Base-by-base conservation (phyloP, 2,888 invertebrate genomes). In the Sphinx pinastri region DNA sequence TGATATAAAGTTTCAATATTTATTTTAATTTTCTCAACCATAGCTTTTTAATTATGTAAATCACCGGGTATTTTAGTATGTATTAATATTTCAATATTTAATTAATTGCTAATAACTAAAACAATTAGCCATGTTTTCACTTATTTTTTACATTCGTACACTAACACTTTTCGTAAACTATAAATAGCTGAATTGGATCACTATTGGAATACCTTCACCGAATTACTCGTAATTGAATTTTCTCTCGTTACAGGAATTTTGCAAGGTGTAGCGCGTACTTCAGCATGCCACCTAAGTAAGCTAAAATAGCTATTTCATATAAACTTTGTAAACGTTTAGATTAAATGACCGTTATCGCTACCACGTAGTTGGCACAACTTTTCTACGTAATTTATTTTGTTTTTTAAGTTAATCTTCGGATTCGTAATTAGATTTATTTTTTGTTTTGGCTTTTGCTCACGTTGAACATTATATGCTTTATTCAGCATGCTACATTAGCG, bases 251-350 rank as follows among this genome's bases (percentile, higher is more conserved):
- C 93, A 93, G 93, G 93, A 85, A 85, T 87, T 86, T 88, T 81
- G 87, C 85, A 86, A 87, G 85, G 90, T 88, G 86, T 92, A 88
- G 85, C 70, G 84, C 85, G 87, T 82, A 77, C 88, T 78, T 81
- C 91, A 83, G 82, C 88, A 93, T 93, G 93, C 93, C 93, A 88
- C 93, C 93, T 90, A 93, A 93, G 93, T 93, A 93, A 93, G 93
- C 84, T 79, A 80, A 77, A 76, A 78, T 80, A 63, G 54, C 49
- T 49, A 63, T 63, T 63, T 49, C 19, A 19, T 63, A 63, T 63
- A 12, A 45, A 60, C 10, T 60, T 63, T 63, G 13, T 49, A 16
- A 49, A 16, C 13, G 49, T 63, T 63, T 49, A 63, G 13, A 63
- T 47, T 19, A 49, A 49, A 47, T 49, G 47, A 12, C 49, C 49